Conservation (phyloP, 2,797 vertebrate genomes). For the Meriones psammophilus region DNA sequence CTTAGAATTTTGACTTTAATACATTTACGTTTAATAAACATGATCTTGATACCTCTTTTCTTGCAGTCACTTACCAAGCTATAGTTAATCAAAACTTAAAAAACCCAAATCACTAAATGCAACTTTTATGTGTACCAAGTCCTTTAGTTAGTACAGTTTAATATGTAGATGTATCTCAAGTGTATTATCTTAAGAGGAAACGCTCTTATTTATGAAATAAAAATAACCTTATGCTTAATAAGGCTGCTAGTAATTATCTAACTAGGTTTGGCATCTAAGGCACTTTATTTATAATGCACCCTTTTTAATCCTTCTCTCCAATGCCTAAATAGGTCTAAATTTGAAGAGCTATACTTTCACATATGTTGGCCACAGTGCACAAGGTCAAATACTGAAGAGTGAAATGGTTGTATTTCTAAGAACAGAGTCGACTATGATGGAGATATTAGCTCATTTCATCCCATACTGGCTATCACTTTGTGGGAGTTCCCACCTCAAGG, state of each 20-base stretch:
- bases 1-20: too few species aligned
- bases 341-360: not conserved
- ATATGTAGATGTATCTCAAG: not conserved
- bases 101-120: not conserved
- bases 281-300: not conserved
- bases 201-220: not conserved
- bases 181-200: constrained; percentile 27
- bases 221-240: not conserved
- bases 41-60: not conserved
- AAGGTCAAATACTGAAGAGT: not conserved
- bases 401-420: not conserved
- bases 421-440: not conserved
- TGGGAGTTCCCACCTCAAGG: not conserved
- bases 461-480: not conserved
- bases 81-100: not conserved
- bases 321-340: not conserved
- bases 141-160: constrained; percentile 12
- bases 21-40: not conserved
- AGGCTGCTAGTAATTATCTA: not conserved
- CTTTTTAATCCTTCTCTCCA: not conserved
- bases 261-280: not conserved
- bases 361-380: not conserved
- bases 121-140: not conserved
- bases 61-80: not conserved
- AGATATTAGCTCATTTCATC: not conserved